Base-by-base conservation (phyloP, 1,140 invertebrate species). In the Leptopilina boulardi region DNA sequence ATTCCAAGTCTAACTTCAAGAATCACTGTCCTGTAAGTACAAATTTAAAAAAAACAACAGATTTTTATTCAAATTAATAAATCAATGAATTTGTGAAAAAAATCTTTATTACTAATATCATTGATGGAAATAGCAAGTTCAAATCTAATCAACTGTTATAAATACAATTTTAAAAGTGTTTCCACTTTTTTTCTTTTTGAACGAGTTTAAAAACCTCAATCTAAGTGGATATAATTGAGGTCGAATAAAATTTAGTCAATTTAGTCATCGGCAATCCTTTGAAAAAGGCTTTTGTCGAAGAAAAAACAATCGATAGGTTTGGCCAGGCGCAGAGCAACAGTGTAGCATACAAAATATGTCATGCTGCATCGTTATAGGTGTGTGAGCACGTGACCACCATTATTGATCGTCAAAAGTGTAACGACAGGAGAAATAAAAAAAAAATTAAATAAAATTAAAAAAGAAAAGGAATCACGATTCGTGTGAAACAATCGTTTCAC, bases 331-430 rank as follows among this genome's bases (percentile, higher is more conserved):
- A 66, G 59, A 66, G 59, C 26, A 66, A 66, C 59, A 66, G 59
- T 66, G 59, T 75, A 71, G 70, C 73, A 77, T 77, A 74, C 70
- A 56, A 73, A 72, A 78, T 77, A 73, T 85, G 75, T 70, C 76
- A 80, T 74, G 79, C 78, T 82, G 81, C 81, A 81, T 82, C 78
- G 80, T 83, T 82, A 78, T 71, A 79, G 79, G 75, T 80, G 84
- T 85, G 82, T 77, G 66, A 82, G 77, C 84, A 85, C 82, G 80
- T 83, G 84, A 85, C 80, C 76, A 74, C 59, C 80, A 82, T 83
- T 83, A 85, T 85, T 83, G 82, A 85, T 83, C 82, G 82, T 81
- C 78, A 70, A 76, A 76, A 82, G 80, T 80, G 80, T 75, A 81
- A 82, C 76, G 82, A 78, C 80, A 75, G 76, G 71, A 82, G 83